Evolutionary conservation across 2,113 vertebrate species (phyloP), one percentile per base, ranked within the genome.

Genomic region (Edolisoma coerulescens): DNA sequence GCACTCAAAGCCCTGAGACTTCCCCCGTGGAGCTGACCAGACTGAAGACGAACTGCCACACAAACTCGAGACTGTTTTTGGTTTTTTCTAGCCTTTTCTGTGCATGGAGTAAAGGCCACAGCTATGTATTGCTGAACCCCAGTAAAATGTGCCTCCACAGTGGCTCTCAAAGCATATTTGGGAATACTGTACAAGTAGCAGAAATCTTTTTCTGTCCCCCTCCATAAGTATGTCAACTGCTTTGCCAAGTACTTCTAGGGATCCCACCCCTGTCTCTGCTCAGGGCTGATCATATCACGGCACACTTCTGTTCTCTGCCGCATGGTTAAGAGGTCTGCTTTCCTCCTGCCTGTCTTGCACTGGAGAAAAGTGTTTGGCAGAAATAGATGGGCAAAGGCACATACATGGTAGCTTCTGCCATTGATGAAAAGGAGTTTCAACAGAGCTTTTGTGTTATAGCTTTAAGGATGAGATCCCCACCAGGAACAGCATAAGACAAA

Each of bases 1-100:
- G 83, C 69, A 35, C 79, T 88, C 60, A 78, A 63, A 90, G 88
- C 56, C 65, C 60, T 20, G 76, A 89, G 83, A 68, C 83, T 96
- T 90, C 52, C 65, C 73, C 57, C 53, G 2, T 42, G 64, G 83
- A 94, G 54, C 69, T 93, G 86, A 89, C 88, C 88, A 69, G 80
- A 73, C 52, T 56, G 76, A 81, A 81, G 92, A 81, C 5, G 21
- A 94, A 65, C 73, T 18, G 65, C 71, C 64, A 63, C 69, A 84
- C 52, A 68, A 88, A 77, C 45, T 52, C 0, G 0, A 78, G 80
- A 61, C 37, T 26, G 17, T 23, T 76, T 67, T 27, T 6, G 41
- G 0, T 3, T 33, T 75, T 76, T 41, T 6, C 41, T 76, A 63
- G 50, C 24, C 27, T 30, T 41, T 89, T 61, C 49, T 49, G 37